phyloP scores from a whole-genome alignment of 2,888 invertebrate genomes.

The Bruchidius siliquastri region DNA sequence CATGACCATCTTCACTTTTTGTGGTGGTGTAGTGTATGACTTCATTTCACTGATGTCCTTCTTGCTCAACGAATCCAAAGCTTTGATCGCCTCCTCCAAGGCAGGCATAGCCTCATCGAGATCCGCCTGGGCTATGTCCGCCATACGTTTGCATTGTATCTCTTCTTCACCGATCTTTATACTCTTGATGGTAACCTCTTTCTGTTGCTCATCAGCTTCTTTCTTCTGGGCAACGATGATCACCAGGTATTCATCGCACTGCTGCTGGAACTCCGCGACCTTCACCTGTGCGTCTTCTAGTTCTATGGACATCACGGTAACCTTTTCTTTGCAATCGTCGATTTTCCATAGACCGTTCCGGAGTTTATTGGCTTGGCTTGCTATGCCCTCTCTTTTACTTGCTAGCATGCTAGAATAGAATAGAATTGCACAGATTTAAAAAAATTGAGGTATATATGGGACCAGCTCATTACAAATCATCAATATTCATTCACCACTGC shows the following conservation, averaged over 20 bases:
- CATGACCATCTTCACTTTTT: constrained; percentile 84
- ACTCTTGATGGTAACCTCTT: constrained; percentile 65
- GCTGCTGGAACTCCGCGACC: constrained; percentile 71
- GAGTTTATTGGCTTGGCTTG: constrained; percentile 72
- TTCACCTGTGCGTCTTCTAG: constrained; percentile 71
- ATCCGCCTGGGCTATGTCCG: constrained; percentile 77
- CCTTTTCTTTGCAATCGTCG: constrained; percentile 77
- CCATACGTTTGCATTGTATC: constrained; percentile 73
- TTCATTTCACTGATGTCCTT: constrained; percentile 87
- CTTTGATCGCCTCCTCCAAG: constrained; percentile 75
- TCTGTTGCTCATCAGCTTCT: constrained; percentile 76
- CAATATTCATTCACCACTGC: too few species aligned
- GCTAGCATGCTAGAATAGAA: constrained; percentile 66
- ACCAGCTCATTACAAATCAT: too few species aligned
- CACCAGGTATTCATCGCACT: constrained; percentile 82
- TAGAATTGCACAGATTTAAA: too few species aligned
- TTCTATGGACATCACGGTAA: constrained; percentile 79
- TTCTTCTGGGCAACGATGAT: constrained; percentile 74
- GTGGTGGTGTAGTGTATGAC: constrained; percentile 82
- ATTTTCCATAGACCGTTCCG: constrained; percentile 81
- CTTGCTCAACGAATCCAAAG: constrained; percentile 76
- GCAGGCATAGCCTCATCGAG: constrained; percentile 83
- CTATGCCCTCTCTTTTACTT: constrained; percentile 65
- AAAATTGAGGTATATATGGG: too few species aligned
- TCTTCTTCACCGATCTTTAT: constrained; percentile 76